A percentile compares a stretch with the other conserved stretches of the same genome.
Conservation (phyloP, 2,797 vertebrate genomes). For the Tympanoctomys barrerae region DNA sequence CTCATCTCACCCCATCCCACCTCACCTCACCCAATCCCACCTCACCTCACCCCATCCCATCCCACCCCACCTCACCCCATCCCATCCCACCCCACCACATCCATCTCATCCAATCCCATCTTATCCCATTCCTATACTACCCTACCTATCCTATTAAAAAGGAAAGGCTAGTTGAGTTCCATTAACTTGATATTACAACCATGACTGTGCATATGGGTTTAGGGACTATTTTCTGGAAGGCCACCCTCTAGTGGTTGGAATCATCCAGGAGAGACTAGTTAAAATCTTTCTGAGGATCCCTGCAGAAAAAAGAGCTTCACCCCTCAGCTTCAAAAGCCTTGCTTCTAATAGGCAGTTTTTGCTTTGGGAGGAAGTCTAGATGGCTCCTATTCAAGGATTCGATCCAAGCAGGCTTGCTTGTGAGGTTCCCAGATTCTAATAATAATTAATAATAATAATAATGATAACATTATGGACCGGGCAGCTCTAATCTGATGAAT, state of each 20-base stretch:
- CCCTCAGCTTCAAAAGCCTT: neutral
- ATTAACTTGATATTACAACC: neutral
- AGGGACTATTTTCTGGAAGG: conserved; percentile 40
- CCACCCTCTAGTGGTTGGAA: conserved; percentile 62
- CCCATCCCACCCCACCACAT: neutral
- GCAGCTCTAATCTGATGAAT: neutral
- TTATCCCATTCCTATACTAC: neutral
- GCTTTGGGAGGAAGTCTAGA: conserved; percentile 2
- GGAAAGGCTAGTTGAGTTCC: neutral
- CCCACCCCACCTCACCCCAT: too few relatives aligned
- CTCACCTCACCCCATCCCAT: too few relatives aligned
- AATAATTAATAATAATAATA: neutral
- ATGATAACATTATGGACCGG: neutral
- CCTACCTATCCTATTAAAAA: neutral
- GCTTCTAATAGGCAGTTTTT: neutral
- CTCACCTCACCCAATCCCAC: too few relatives aligned
- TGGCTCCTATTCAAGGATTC: neutral
- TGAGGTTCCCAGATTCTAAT: neutral
- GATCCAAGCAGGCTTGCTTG: neutral
- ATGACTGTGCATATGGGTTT: neutral
- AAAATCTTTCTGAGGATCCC: neutral
- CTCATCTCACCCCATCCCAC: too few relatives aligned
- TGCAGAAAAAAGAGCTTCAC: neutral
- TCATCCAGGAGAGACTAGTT: neutral
- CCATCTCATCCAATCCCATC: too few relatives aligned